These are phyloP conservation scores for Hyalella azteca DNA, from an alignment of 2,888 invertebrate genomes.

Conservation along the genomic window DNA sequence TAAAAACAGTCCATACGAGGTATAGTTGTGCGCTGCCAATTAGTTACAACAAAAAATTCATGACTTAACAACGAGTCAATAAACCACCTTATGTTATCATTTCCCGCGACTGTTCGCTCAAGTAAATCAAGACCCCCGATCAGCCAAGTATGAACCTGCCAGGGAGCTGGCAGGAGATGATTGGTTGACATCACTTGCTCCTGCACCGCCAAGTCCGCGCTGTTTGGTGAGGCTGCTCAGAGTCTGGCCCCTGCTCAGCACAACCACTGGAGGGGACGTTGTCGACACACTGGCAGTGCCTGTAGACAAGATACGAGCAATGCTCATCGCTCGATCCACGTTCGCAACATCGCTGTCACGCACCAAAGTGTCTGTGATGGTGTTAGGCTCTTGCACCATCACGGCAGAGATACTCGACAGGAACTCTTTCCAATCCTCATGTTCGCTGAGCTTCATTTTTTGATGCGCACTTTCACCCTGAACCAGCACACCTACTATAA, in stretches of 20 bases:
- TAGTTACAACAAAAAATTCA: too few species aligned
- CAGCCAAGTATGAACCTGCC: neutral
- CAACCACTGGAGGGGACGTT: neutral
- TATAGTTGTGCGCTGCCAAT: slow-evolving; percentile 14
- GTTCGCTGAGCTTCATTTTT: neutral
- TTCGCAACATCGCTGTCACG: slow-evolving; percentile 26
- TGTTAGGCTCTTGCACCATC: neutral
- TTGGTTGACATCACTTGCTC: neutral
- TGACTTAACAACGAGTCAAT: too few species aligned
- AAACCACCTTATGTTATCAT: neutral
- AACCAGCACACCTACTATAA: slow-evolving; percentile 26
- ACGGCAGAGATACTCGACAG: slow-evolving; percentile 8
- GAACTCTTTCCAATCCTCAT: neutral
- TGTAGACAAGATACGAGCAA: neutral
- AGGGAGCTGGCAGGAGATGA: neutral
- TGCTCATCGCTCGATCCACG: neutral
- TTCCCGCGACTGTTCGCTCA: neutral
- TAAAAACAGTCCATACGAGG: neutral
- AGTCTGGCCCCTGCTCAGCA: slow-evolving; percentile 21
- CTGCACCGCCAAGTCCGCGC: neutral
- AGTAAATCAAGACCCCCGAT: neutral
- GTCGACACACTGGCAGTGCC: neutral
- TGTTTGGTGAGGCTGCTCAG: neutral
- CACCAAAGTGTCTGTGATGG: slow-evolving; percentile 9
- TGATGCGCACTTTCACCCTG: slow-evolving; percentile 7